Evolutionary conservation across 2,113 vertebrate species (phyloP), one percentile per base, ranked within the genome.

Genomic region (Saguinus imperator): DNA sequence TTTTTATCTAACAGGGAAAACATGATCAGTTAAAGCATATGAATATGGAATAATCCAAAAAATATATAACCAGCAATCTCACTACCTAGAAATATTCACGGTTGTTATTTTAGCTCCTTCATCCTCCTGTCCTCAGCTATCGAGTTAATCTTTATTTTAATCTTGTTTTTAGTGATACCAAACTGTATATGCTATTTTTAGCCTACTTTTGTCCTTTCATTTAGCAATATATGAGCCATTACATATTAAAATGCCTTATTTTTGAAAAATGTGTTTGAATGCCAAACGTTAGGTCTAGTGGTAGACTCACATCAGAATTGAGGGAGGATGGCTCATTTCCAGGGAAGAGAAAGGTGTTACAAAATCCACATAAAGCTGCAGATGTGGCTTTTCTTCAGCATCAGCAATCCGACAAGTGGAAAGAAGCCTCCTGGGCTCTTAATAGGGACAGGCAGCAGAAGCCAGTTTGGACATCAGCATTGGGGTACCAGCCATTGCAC

Each of bases 1-100:
- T 70, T 85, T 85, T 89, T 94, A 92, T 81, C 29, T 85, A 76
- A 81, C 29, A 88, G 11, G 58, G 61, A 92, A 94, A 94, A 92
- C 61, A 23, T 2, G 3, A 79, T 80, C 52, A 84, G 11, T 64
- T 75, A 50, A 84, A 96, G 94, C 75, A 17, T 55, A 52, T 14
- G 5, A 48, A 91, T 85, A 35, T 23, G 37, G 11, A 37, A 70
- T 4, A 85, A 2, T 48, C 86, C 25, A 89, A 87, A 95, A 93
- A 61, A 32, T 52, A 43, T 29, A 57, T 37, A 83, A 75, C 4
- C 23, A 40, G 43, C 6, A 48, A 66, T 58, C 27, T 85, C 57
- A 89, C 23, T 79, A 50, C 16, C 29, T 37, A n/a, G 72, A 79
- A 88, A 43, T 79, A 91, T 37, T 80, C n/a, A 57, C 23, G 50